Conservation (phyloP, 2,113 vertebrate genomes). For the Chunga burmeisteri region DNA sequence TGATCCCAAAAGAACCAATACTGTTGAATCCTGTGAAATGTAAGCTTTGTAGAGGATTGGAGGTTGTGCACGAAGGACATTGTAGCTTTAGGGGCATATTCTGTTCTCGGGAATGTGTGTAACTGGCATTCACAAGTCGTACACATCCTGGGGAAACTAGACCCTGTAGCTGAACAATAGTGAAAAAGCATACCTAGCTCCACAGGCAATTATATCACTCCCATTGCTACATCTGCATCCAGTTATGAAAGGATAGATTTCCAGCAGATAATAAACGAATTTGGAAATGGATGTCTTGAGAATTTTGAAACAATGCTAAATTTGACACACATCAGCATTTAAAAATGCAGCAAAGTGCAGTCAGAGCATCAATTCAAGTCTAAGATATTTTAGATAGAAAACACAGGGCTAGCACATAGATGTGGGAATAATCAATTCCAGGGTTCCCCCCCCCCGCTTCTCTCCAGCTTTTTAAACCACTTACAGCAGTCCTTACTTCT, state of each 20-base stretch:
- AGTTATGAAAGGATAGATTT: constrained; percentile 29
- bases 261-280: constrained; percentile 16
- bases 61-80: constrained; percentile 24
- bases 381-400: constrained; percentile 4
- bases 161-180: constrained; percentile 31
- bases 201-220: constrained; percentile 21
- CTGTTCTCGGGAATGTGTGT: constrained; percentile 2
- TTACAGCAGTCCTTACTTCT: constrained; percentile 22
- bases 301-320: constrained; percentile 24
- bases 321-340: neutral
- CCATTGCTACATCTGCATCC: constrained; percentile 10
- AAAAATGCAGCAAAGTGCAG: neutral
- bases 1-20: constrained; percentile 44
- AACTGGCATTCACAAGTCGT: constrained; percentile 37
- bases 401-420: neutral
- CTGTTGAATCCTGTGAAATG: constrained; percentile 48
- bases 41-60: constrained; percentile 41
- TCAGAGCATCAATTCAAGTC: neutral
- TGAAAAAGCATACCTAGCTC: constrained; percentile 41
- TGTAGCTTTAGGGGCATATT: constrained; percentile 51
- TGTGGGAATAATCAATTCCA: neutral
- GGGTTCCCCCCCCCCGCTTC: neutral
- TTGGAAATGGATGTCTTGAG: neutral
- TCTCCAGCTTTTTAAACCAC: constrained; percentile 42
- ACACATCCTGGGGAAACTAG: constrained; percentile 25